These are phyloP conservation scores for Lepidochitona cinerea DNA, from an alignment of 2,888 invertebrate genomes.

Conservation along the genomic window DNA sequence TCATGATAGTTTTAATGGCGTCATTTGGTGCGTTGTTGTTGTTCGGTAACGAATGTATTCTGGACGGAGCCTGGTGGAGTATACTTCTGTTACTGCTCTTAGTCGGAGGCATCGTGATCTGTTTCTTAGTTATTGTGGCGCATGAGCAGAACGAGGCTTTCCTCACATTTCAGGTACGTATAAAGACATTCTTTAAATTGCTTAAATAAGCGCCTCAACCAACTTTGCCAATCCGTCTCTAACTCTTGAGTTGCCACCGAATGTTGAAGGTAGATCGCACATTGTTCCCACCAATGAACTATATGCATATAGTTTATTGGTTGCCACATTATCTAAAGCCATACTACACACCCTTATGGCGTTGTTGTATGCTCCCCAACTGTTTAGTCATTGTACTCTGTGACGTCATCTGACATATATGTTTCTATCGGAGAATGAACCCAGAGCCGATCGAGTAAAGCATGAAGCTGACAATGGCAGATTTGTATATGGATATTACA, in stretches of 20 bases:
- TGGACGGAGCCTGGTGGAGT: slow-evolving; percentile 79
- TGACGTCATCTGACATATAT: too few relatives aligned
- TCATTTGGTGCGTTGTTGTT: slow-evolving; percentile 72
- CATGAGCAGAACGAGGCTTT: slow-evolving; percentile 70
- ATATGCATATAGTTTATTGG: too few relatives aligned
- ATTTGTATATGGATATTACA: background rate
- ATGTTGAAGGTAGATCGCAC: too few relatives aligned
- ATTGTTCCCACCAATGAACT: background rate
- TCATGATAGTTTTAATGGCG: slow-evolving; percentile 75
- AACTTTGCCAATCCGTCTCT: too few relatives aligned
- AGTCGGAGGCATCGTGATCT: slow-evolving; percentile 50
- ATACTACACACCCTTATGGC: too few relatives aligned
- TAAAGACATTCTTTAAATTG: background rate
- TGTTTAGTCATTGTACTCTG: too few relatives aligned
- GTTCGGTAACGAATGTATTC: slow-evolving; percentile 74
- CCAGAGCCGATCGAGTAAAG: too few relatives aligned
- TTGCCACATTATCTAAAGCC: too few relatives aligned
- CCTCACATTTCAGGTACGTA: slow-evolving; percentile 66
- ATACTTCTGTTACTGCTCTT: slow-evolving; percentile 73
- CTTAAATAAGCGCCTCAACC: background rate
- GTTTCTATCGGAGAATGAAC: too few relatives aligned
- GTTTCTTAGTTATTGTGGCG: slow-evolving; percentile 64
- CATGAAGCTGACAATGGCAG: too few relatives aligned
- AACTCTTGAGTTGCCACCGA: background rate
- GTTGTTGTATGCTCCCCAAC: too few relatives aligned